phyloP scores from a whole-genome alignment of 2,888 invertebrate genomes.

The Mactromeris polynyma region DNA sequence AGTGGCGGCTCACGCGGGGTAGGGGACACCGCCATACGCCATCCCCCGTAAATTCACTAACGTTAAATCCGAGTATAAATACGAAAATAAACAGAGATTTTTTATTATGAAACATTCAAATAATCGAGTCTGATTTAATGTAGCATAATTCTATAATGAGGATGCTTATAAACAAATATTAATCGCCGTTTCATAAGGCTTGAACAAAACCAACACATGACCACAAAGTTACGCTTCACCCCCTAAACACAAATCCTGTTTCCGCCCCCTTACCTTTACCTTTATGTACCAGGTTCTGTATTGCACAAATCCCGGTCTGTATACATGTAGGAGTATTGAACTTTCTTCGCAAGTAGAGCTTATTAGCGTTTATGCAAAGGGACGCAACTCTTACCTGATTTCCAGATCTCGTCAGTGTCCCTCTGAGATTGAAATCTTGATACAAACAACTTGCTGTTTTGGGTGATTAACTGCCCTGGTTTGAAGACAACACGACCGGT shows the following conservation, averaged over 20 bases:
- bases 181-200: no score
- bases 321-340: background rate
- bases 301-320: background rate
- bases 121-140: no score
- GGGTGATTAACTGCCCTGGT: conserved; percentile 50
- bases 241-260: background rate
- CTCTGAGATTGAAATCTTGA: conserved; percentile 49
- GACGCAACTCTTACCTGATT: conserved; percentile 40
- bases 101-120: no score
- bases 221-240: no score
- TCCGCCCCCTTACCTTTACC: background rate
- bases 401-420: conserved; percentile 53
- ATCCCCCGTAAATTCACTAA: no score
- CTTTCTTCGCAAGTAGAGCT: background rate
- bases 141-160: no score
- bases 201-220: no score
- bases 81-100: no score
- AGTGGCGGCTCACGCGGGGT: no score
- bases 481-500: conserved; percentile 51
- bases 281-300: background rate
- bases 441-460: conserved; percentile 53
- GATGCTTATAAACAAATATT: no score
- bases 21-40: no score
- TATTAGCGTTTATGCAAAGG: background rate
- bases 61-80: no score